phyloP scores from a whole-genome alignment of 2,113 vertebrate species.

The Thinocorus orbignyianus region DNA sequence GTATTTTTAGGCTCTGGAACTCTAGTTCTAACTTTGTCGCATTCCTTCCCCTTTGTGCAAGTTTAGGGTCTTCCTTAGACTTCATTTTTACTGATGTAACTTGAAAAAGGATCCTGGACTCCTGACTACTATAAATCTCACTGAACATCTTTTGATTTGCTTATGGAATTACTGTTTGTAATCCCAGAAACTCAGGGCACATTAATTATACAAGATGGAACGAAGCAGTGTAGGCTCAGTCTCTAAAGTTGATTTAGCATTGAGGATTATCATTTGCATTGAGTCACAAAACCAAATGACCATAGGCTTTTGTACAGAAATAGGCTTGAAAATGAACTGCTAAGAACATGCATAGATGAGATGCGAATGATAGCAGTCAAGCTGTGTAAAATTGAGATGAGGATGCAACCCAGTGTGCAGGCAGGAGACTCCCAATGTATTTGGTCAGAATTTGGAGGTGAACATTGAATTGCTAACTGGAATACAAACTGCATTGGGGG shows the following conservation, averaged over 20 bases:
- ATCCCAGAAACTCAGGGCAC: not conserved
- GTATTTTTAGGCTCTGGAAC: not conserved
- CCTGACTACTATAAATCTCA: not conserved
- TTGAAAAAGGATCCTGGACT: not conserved
- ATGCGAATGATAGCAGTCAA: not conserved
- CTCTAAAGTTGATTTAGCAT: not conserved
- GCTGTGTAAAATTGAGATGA: not conserved
- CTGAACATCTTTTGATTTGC: not conserved
- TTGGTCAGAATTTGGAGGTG: not conserved
- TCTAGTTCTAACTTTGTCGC: not conserved
- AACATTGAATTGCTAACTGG: not conserved
- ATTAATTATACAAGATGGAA: not conserved
- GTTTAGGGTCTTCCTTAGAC: not conserved
- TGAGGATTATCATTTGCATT: not conserved
- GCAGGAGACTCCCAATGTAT: not conserved
- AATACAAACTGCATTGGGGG: not conserved
- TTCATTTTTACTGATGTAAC: not conserved
- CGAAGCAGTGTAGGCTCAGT: fast-evolving
- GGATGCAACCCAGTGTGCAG: fast-evolving
- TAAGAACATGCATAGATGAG: not conserved
- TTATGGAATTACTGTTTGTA: not conserved
- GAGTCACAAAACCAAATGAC: not conserved
- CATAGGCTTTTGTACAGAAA: not conserved
- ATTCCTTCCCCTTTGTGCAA: not conserved
- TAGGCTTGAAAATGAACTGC: not conserved